Evolutionary conservation across 2,797 vertebrate genomes (phyloP).

Genomic region (Propithecus perrieri): DNA sequence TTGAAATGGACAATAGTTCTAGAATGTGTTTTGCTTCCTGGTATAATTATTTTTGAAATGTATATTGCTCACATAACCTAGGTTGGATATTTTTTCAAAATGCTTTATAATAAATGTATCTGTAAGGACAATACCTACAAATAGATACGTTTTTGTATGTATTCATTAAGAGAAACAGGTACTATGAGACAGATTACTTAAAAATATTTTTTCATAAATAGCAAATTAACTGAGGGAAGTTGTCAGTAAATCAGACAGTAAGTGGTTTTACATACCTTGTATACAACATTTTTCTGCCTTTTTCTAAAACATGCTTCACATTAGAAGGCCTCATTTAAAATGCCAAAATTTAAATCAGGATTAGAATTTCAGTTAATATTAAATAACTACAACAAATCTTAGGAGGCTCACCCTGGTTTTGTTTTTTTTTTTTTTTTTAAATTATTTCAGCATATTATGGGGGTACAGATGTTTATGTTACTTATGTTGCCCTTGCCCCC

Average conservation of each 20-base stretch:
- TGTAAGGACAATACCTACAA: background rate
- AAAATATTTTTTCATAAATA: background rate
- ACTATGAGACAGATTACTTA: slow-evolving; percentile 6
- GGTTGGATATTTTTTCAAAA: background rate
- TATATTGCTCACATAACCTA: background rate
- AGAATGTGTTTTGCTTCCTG: slow-evolving; percentile 21
- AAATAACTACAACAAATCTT: background rate
- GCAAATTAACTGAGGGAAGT: background rate
- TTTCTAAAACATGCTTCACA: background rate
- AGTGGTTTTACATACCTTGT: background rate
- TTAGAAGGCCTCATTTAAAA: background rate
- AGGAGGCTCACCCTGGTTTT: background rate
- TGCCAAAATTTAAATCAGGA: background rate
- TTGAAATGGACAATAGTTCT: background rate
- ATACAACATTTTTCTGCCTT: background rate
- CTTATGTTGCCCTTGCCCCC: too few relatives aligned
- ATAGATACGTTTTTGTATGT: background rate
- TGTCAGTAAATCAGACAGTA: background rate
- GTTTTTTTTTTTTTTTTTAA: too few relatives aligned
- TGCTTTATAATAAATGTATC: slow-evolving; percentile 34
- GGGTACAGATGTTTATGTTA: too few relatives aligned
- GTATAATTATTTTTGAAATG: background rate
- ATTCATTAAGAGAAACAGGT: slow-evolving; percentile 9
- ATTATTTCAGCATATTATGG: too few relatives aligned
- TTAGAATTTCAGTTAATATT: background rate